Evolutionary conservation across 2,888 invertebrate genomes (phyloP).

Genomic region (Pristionchus exspectatus): DNA sequence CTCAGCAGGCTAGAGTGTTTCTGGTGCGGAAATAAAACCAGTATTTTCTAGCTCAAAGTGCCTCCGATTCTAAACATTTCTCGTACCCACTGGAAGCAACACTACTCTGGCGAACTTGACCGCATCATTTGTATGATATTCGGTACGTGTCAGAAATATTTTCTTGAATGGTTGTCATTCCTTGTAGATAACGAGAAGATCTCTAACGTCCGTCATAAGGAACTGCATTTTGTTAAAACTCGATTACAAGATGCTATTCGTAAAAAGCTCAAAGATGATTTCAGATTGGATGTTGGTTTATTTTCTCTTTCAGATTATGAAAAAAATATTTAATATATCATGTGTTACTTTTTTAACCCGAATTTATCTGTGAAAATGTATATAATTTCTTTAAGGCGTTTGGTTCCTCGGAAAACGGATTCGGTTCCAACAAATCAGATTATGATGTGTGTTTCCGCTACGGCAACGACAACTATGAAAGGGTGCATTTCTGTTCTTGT

Average conservation of each 20-base stretch:
- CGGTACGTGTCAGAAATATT: not conserved
- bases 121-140: constrained; percentile 58
- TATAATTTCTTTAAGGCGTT: constrained; percentile 80
- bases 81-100: constrained; percentile 38
- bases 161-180: not conserved
- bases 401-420: constrained; percentile 84
- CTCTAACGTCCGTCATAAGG: constrained; percentile 1
- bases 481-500: constrained; percentile 23
- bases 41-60: not conserved
- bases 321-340: not conserved
- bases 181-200: constrained; percentile 46
- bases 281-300: constrained; percentile 1
- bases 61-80: not conserved
- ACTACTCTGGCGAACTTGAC: constrained; percentile 58
- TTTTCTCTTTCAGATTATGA: not conserved
- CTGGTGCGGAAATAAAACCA: not conserved
- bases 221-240: constrained; percentile 57
- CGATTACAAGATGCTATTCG: constrained; percentile 6
- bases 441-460: constrained; percentile 84
- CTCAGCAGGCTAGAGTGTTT: too few relatives aligned
- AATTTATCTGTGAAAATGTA: too few relatives aligned
- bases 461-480: constrained; percentile 67
- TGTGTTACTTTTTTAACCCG: not conserved
- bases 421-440: constrained; percentile 83
- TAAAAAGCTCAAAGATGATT: not conserved